These are phyloP conservation scores for Drosophila eohydei DNA, from an alignment of 2,888 invertebrate species.

Conservation along the genomic window DNA sequence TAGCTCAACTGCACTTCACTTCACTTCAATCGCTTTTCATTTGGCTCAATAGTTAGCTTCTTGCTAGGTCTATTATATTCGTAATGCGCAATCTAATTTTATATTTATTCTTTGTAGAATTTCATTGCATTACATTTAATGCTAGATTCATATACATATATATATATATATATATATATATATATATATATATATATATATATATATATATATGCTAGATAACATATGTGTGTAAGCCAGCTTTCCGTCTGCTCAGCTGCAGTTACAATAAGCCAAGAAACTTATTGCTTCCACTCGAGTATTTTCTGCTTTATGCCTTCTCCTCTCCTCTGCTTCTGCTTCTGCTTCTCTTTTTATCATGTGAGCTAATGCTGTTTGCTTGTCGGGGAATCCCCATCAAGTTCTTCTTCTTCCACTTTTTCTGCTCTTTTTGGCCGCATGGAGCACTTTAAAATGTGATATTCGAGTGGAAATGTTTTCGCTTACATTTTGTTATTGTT, in stretches of 20 bases:
- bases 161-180: not conserved
- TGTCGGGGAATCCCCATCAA: conserved; percentile 39
- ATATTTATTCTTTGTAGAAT: not conserved
- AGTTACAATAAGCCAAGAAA: conserved; percentile 20
- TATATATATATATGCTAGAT: not conserved
- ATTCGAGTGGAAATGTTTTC: conserved; percentile 25
- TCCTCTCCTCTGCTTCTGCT: not conserved
- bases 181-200: not conserved
- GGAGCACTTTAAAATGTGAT: conserved; percentile 27
- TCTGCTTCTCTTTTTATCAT: conserved; percentile 2
- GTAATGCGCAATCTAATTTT: not conserved
- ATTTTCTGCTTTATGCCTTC: conserved; percentile 28
- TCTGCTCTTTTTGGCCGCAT: not conserved
- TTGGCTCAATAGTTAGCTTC: not conserved
- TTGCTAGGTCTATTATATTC: not conserved
- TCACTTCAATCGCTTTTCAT: not conserved
- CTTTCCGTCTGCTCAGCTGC: conserved; percentile 10
- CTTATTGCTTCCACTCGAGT: conserved; percentile 35
- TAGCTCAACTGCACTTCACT: not conserved
- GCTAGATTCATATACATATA: not conserved
- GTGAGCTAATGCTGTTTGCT: conserved; percentile 53
- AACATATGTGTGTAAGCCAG: not conserved
- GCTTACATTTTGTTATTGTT: conserved; percentile 44
- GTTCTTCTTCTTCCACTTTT: not conserved
- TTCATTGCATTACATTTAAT: conserved; percentile 2